These are phyloP conservation scores for Toxostoma redivivum DNA, from an alignment of 2,113 vertebrate species.

Conservation along the genomic window DNA sequence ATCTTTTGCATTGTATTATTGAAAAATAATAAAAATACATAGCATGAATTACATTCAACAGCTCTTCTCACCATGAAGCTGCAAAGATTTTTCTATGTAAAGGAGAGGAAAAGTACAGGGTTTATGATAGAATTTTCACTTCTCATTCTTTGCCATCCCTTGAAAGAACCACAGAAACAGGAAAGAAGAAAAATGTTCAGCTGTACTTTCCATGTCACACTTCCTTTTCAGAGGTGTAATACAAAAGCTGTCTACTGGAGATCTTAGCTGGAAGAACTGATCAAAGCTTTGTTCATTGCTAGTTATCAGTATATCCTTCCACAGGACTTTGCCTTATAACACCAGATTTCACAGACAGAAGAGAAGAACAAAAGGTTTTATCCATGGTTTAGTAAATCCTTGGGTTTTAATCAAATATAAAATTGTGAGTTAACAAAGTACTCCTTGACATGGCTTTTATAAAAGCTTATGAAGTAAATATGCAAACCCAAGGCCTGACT, in stretches of 20 bases:
- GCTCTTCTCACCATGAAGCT: not conserved
- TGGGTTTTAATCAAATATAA: not conserved
- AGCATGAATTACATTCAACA: not conserved
- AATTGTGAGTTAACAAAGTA: not conserved
- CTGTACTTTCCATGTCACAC: not conserved
- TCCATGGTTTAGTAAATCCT: not conserved
- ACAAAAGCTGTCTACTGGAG: not conserved
- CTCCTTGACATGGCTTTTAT: not conserved
- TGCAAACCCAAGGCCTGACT: not conserved
- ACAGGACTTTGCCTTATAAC: not conserved
- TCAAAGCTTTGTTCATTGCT: not conserved
- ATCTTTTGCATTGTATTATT: not conserved
- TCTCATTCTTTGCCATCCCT: not conserved
- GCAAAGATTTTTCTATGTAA: not conserved
- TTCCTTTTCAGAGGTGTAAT: not conserved
- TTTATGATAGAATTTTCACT: not conserved
- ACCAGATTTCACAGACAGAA: not conserved
- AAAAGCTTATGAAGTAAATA: not conserved
- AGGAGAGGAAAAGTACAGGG: not conserved
- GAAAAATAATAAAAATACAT: not conserved
- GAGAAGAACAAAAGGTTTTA: not conserved
- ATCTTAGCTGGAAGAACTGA: not conserved
- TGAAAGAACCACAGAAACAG: not conserved
- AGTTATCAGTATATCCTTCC: not conserved
- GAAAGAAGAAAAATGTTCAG: not conserved